Conservation (phyloP, 2,888 invertebrate genomes). For the Scotopteryx bipunctaria region DNA sequence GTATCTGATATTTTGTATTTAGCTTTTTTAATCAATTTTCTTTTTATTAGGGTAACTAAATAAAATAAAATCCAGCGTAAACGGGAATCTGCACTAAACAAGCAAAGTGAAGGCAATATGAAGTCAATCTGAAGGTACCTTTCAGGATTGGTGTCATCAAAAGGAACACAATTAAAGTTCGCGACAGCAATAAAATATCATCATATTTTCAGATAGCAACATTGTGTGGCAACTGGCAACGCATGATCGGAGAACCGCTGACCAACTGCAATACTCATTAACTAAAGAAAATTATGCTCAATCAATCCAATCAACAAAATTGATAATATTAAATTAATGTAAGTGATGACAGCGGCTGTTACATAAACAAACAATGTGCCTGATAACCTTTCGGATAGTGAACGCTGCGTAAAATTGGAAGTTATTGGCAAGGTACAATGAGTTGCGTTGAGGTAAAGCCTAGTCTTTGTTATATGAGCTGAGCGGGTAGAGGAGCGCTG, state of each 20-base stretch:
- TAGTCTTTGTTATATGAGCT: background rate
- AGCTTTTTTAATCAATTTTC: too few relatives aligned
- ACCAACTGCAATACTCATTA: slow-evolving; percentile 3
- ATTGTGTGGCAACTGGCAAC: background rate
- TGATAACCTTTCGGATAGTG: slow-evolving; percentile 33
- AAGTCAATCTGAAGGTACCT: too few relatives aligned
- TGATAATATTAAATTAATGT: slow-evolving; percentile 14
- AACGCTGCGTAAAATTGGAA: slow-evolving; percentile 19
- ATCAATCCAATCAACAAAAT: slow-evolving; percentile 20
- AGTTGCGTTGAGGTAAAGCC: slow-evolving; percentile 4
- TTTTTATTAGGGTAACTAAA: too few relatives aligned
- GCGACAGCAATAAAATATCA: background rate
- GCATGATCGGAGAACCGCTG: background rate
- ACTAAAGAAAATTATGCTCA: slow-evolving; percentile 8
- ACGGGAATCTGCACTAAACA: too few relatives aligned
- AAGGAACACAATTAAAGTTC: too few relatives aligned
- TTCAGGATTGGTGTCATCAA: too few relatives aligned
- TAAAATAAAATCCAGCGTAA: too few relatives aligned
- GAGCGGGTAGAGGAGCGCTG: background rate
- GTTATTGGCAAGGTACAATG: slow-evolving; percentile 19
- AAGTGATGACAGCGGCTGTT: slow-evolving; percentile 14
- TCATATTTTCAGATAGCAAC: slow-evolving; percentile 2
- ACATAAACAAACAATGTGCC: slow-evolving; percentile 19
- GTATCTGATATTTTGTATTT: too few relatives aligned
- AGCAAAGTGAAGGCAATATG: too few relatives aligned